These are phyloP conservation scores for Scotopteryx bipunctaria DNA, from an alignment of 2,888 invertebrate species.

Conservation along the genomic window DNA sequence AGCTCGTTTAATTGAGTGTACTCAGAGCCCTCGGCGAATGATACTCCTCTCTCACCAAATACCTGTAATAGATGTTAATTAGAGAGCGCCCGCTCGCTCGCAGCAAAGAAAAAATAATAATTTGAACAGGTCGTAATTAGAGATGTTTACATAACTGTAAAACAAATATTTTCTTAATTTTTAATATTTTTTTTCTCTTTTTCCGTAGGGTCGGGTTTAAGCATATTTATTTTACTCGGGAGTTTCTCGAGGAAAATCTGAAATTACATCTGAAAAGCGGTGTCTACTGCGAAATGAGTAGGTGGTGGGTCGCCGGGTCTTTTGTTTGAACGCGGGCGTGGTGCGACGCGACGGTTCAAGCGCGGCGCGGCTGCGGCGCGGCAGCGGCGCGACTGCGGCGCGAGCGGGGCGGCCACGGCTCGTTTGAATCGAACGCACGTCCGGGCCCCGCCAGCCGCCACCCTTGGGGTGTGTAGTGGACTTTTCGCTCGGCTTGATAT, in stretches of 20 bases:
- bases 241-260: constrained; percentile 70
- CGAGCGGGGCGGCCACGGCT: constrained; percentile 64
- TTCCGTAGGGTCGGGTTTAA: constrained; percentile 74
- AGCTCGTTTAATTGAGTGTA: constrained; percentile 80
- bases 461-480: constrained; percentile 78
- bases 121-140: constrained; percentile 82
- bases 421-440: constrained; percentile 83
- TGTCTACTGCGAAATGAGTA: constrained; percentile 38
- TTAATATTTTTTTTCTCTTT: constrained; percentile 76
- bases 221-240: constrained; percentile 76
- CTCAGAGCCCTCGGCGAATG: constrained; percentile 79
- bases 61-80: constrained; percentile 83
- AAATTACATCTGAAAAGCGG: constrained; percentile 72
- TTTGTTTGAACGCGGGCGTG: constrained; percentile 22
- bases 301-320: constrained; percentile 20
- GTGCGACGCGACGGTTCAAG: constrained; percentile 42
- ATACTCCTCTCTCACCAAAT: constrained; percentile 78
- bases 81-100: constrained; percentile 68
- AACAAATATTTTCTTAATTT: constrained; percentile 82
- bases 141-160: constrained; percentile 82
- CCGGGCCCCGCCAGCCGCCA: constrained; percentile 67
- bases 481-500: constrained; percentile 81
- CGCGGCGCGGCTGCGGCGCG: constrained; percentile 37
- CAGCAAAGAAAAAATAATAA: constrained; percentile 78
- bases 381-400: constrained; percentile 41